Conservation (phyloP, 1,140 invertebrate species). For the Teleogryllus occipitalis region DNA sequence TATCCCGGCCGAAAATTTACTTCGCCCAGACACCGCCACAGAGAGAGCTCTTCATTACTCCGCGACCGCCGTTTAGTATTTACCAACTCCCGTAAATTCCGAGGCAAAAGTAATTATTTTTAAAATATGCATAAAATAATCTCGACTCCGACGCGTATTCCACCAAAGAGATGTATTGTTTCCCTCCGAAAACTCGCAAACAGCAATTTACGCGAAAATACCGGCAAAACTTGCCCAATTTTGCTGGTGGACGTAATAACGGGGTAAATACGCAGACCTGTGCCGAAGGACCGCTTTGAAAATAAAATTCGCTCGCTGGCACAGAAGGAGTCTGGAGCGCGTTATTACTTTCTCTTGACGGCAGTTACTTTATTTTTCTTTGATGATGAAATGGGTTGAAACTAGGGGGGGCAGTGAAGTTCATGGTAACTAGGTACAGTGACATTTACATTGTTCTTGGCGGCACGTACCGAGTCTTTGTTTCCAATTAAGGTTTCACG, state of each 20-base stretch:
- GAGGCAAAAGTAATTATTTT: neutral
- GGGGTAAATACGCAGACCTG: neutral
- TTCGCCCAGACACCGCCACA: too few species aligned
- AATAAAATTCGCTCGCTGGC: neutral
- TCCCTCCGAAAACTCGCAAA: neutral
- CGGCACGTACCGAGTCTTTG: too few species aligned
- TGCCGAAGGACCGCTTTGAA: neutral
- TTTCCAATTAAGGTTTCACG: too few species aligned
- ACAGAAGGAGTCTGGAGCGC: neutral
- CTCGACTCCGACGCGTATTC: neutral
- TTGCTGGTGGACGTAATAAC: neutral
- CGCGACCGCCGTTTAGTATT: neutral
- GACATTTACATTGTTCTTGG: too few species aligned
- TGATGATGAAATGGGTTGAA: too few species aligned
- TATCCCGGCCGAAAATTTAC: too few species aligned
- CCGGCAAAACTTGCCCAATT: neutral
- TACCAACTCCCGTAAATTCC: neutral
- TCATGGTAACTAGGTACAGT: too few species aligned
- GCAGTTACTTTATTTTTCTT: too few species aligned
- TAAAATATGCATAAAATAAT: constrained; percentile 2
- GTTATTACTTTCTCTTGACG: neutral
- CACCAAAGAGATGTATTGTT: neutral
- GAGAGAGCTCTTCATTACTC: neutral
- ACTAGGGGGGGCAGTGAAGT: too few species aligned
- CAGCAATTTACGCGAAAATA: neutral